Evolutionary conservation across 2,113 vertebrate genomes (phyloP).

Genomic region (Meriones unguiculatus): DNA sequence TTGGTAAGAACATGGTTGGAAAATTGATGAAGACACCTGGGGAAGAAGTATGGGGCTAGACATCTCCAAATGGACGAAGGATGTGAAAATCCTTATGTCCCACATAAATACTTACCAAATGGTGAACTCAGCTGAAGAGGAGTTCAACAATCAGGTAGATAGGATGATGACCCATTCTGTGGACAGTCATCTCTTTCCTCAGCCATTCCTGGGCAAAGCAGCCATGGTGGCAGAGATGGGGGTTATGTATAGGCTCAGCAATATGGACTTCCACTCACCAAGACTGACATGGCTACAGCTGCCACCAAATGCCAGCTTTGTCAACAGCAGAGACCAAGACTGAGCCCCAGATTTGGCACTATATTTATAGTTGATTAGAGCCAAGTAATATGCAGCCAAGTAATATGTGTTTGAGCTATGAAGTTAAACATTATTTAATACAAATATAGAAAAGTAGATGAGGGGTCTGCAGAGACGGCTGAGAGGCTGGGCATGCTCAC

Average conservation of each 20-base stretch:
- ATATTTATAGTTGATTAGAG: no score
- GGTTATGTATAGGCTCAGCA: neutral
- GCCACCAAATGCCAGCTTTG: neutral
- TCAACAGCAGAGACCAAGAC: neutral
- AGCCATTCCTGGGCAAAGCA: neutral
- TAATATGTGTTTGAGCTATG: no score
- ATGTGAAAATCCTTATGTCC: neutral
- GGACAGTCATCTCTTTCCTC: neutral
- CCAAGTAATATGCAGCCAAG: no score
- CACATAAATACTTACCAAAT: neutral
- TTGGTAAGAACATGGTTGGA: neutral
- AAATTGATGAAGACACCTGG: neutral
- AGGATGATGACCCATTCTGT: neutral
- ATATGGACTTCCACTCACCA: neutral
- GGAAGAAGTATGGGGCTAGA: neutral
- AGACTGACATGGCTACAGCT: neutral
- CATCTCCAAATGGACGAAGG: neutral
- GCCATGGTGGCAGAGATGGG: neutral
- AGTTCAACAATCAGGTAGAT: neutral
- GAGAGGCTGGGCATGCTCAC: no score
- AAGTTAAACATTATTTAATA: no score
- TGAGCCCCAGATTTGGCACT: neutral
- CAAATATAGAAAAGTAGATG: no score
- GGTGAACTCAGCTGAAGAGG: neutral
- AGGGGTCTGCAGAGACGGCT: no score